Percentiles rank a stretch among this genome's conserved stretches.
Conservation (phyloP, 2,113 vertebrate species). For the Sinocyclocheilus anophthalmus region DNA sequence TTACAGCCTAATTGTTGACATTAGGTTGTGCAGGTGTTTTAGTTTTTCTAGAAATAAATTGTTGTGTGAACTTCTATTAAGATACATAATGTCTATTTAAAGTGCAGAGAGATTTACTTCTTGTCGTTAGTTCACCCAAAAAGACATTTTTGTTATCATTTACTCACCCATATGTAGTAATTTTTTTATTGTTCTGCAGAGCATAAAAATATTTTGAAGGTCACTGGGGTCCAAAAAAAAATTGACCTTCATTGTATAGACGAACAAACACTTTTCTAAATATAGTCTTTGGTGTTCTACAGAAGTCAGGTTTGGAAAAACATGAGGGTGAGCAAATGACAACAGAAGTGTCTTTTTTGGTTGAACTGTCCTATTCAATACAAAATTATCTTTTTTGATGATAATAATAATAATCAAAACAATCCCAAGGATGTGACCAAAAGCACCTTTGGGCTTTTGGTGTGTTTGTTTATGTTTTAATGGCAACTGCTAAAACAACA, state of each 20-base stretch:
- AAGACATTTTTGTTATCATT: neutral
- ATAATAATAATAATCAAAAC: neutral
- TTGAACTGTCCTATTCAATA: neutral
- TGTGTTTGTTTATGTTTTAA: slow-evolving; percentile 53
- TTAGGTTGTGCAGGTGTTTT: neutral
- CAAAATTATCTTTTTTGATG: neutral
- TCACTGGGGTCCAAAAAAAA: neutral
- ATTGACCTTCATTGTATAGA: neutral
- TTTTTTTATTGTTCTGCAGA: neutral
- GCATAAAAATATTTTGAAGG: neutral
- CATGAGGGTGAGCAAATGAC: neutral
- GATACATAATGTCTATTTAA: neutral
- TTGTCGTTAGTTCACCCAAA: neutral
- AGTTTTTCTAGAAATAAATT: neutral
- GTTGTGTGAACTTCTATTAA: neutral
- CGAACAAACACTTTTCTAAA: slow-evolving; percentile 25
- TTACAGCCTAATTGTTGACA: neutral
- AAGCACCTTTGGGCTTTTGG: slow-evolving; percentile 44
- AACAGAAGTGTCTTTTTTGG: neutral
- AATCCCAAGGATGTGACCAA: neutral
- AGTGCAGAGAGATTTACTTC: neutral
- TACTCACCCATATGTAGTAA: neutral
- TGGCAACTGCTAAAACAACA: slow-evolving; percentile 63
- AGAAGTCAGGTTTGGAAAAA: neutral
- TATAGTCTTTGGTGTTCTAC: neutral